Percentiles rank a stretch among this genome's conserved stretches.
phyloP scores from a whole-genome alignment of 2,113 vertebrate species.

The Melanerpes aurifrons region DNA sequence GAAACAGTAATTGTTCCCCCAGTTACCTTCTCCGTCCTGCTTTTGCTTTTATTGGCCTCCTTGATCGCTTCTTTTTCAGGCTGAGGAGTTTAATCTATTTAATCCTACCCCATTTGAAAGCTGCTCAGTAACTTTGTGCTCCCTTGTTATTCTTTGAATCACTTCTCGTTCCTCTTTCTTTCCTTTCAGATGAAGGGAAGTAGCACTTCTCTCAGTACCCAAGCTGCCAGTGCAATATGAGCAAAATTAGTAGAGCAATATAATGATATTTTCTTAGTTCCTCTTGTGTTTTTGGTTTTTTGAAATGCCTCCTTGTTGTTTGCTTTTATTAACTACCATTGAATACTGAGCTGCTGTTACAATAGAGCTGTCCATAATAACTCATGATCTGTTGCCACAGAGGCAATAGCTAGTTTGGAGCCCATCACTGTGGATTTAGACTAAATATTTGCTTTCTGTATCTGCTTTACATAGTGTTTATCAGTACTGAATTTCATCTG shows the following conservation, averaged over 20 bases:
- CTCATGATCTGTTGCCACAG: background rate
- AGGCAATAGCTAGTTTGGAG: background rate
- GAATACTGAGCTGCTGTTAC: background rate
- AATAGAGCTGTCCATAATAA: background rate
- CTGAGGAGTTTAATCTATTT: background rate
- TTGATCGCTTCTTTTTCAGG: background rate
- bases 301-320: background rate
- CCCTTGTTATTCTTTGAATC: background rate
- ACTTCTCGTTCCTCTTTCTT: background rate
- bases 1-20: slow-evolving; percentile 3
- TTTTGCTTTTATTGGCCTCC: slow-evolving; percentile 5
- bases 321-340: background rate
- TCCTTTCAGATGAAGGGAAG: background rate
- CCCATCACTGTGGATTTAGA: background rate
- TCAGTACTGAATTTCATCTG: background rate
- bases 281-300: too few relatives aligned
- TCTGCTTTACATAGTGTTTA: background rate
- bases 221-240: background rate
- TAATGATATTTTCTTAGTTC: background rate
- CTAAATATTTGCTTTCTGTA: background rate
- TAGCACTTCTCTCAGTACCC: background rate
- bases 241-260: background rate
- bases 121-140: background rate
- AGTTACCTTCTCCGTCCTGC: background rate
- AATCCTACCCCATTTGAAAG: background rate